These are phyloP conservation scores for Macrosiphum euphorbiae DNA, from an alignment of 2,888 invertebrate genomes.

Conservation along the genomic window DNA sequence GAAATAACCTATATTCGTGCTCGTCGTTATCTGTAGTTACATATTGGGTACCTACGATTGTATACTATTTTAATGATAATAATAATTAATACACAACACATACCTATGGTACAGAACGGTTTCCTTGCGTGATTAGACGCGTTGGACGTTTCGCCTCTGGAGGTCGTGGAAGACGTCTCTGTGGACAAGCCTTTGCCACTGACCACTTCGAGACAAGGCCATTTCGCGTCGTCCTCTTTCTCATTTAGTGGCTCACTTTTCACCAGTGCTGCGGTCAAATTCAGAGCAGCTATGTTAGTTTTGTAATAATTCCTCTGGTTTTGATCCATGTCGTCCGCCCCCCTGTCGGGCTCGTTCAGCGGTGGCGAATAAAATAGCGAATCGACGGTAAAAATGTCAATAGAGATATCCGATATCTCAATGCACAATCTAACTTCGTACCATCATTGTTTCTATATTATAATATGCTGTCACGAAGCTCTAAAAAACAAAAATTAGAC, in stretches of 20 bases:
- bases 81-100: neutral
- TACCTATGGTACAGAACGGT: constrained; percentile 58
- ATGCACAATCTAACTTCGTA: neutral
- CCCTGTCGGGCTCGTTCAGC: neutral
- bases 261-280: constrained; percentile 54
- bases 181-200: constrained; percentile 23
- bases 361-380: neutral
- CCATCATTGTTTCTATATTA: neutral
- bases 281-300: constrained; percentile 36
- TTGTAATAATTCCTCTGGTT: constrained; percentile 56
- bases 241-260: neutral
- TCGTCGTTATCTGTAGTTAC: neutral
- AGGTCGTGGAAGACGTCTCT: constrained; percentile 45
- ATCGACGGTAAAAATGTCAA: neutral
- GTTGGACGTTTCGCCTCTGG: constrained; percentile 35
- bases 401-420: neutral
- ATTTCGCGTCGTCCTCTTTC: constrained; percentile 48
- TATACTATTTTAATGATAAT: neutral
- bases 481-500: constrained; percentile 14
- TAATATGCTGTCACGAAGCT: neutral
- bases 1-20: neutral
- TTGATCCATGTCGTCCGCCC: constrained; percentile 33
- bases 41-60: neutral
- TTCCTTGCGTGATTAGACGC: constrained; percentile 40
- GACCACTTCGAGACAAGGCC: constrained; percentile 39